Percentiles rank a stretch among this genome's conserved stretches.
Evolutionary conservation across 53 echinoderm and acorn worm genomes (phyloP).

Genomic region (Hippasteria phrygiana): DNA sequence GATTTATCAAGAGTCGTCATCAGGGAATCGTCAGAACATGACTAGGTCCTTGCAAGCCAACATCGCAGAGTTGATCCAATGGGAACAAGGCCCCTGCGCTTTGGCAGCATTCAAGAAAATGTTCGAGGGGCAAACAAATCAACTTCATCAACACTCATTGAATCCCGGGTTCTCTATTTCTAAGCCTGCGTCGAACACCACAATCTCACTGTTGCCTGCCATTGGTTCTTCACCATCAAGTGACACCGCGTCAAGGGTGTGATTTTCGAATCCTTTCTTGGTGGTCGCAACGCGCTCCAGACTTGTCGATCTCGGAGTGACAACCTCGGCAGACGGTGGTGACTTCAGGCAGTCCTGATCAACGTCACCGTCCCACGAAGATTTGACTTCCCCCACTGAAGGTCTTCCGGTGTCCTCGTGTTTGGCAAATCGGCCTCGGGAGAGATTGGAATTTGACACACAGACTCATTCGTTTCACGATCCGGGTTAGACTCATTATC

Average conservation of each 20-base stretch:
- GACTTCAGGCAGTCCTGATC: neutral
- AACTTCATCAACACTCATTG: neutral
- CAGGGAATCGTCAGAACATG: too few species aligned
- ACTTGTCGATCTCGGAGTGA: neutral
- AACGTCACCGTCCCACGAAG: too few species aligned
- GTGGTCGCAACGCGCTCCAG: neutral
- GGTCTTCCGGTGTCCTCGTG: neutral
- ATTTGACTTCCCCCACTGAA: neutral
- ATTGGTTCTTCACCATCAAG: neutral
- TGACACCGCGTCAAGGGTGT: neutral
- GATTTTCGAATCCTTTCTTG: neutral
- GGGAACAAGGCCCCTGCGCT: too few species aligned
- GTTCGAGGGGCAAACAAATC: neutral
- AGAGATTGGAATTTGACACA: neutral
- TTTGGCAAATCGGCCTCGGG: neutral
- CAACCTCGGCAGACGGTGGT: neutral
- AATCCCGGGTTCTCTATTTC: too few species aligned
- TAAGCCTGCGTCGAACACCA: neutral
- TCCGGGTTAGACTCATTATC: neutral
- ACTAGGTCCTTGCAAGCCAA: too few species aligned
- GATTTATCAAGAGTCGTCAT: too few species aligned
- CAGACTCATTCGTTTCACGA: neutral
- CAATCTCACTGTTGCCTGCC: neutral
- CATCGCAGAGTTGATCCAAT: too few species aligned
- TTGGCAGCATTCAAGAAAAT: too few species aligned